Percentiles rank a stretch among this genome's conserved stretches.
These are phyloP conservation scores for Ophiothrix spiculata DNA, from an alignment of 35 echinoderm and acorn worm species.

Conservation along the genomic window DNA sequence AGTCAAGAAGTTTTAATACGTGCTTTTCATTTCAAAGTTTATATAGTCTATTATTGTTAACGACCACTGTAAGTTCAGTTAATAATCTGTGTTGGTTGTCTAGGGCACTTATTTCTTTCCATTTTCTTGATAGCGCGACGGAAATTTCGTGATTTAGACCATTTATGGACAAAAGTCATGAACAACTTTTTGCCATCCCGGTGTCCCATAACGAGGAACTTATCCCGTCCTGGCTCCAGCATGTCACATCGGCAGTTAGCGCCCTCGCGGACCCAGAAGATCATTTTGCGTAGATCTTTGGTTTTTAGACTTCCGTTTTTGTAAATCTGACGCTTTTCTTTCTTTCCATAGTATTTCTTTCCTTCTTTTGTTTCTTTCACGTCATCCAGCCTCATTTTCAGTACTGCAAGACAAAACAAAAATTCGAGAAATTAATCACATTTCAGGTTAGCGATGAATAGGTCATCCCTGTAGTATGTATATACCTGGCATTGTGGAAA, in stretches of 20 bases:
- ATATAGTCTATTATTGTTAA: no score
- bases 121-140: conserved; percentile 57
- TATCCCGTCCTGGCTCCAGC: conserved; percentile 54
- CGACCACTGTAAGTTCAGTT: background rate
- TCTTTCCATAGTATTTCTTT: conserved; percentile 59
- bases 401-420: conserved; percentile 45
- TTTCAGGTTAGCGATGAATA: no score
- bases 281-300: conserved; percentile 70
- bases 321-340: conserved; percentile 45
- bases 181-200: conserved; percentile 75
- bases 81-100: background rate
- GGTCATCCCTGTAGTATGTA: no score
- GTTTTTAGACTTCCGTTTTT: conserved; percentile 66
- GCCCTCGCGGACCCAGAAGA: conserved; percentile 77
- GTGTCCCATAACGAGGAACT: conserved; percentile 76
- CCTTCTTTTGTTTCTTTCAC: conserved; percentile 58
- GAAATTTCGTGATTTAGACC: conserved; percentile 62
- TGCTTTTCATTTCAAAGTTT: no score
- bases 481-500: no score
- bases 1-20: no score
- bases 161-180: conserved; percentile 85
- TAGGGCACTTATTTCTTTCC: background rate
- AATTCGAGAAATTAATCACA: no score
- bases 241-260: conserved; percentile 85
- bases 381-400: conserved; percentile 67